Evolutionary conservation across 2,797 vertebrate genomes (phyloP), one percentile per base, ranked within the genome.

Genomic region (Leuciscus waleckii): DNA sequence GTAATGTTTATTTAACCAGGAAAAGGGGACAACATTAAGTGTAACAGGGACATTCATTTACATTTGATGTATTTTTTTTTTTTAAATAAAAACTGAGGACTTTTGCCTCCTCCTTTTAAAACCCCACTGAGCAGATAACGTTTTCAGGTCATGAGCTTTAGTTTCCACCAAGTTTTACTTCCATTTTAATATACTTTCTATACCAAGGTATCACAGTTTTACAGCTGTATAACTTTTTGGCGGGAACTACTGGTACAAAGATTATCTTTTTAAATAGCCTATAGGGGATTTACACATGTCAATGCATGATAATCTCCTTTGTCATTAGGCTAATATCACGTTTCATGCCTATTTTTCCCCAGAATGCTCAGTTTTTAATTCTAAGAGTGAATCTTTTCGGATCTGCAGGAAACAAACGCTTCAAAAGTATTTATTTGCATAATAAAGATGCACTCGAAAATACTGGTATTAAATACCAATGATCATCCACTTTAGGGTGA

Each of bases 401-500:
- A 89, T 90, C 81, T 88, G 83, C 81, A 87, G 89, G 86, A 89
- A 89, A 86, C 82, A 83, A 94, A 92, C 86, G 91, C 94, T 95
- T 93, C 90, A 93, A 92, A 95, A 95, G 93, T 92, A 93, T 93
- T 95, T 95, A 95, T 96, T 96, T 95, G 93, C 93, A 93, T 96
- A 95, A 95, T 96, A 96, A 95, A 95, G 94, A 95, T 95, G 94
- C 95, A 95, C 95, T 96, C 95, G 94, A 95, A 94, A 95, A 94
- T 96, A 94, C 94, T 93, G 93, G 94, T 94, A 94, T 95, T 95
- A 95, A 95, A 95, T 94, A 95, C 94, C 95, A 96, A 95, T 94
- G 95, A 96, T 96, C 95, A 95, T 96, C 97, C 97, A 96, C 96
- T 97, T 95, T 97, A 96, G 96, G 96, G 95, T 97, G 95, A 96